Evolutionary conservation across 2,888 invertebrate genomes (phyloP).

Genomic region (Steromphala cineraria): DNA sequence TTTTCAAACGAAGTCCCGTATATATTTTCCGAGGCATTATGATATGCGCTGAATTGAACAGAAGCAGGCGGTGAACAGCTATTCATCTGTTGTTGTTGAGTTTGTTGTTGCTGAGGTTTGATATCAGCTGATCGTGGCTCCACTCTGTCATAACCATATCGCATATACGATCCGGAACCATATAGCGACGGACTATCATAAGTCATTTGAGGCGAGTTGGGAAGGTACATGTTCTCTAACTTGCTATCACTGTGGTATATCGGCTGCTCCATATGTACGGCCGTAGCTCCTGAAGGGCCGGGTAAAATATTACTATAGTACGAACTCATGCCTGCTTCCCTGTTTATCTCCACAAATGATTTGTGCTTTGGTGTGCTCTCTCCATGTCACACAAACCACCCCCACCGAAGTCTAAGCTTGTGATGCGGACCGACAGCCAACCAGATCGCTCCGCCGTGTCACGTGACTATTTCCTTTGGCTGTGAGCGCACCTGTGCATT

Average conservation of each 20-base stretch:
- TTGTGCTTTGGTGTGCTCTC: slow-evolving; percentile 9
- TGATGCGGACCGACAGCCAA: slow-evolving; percentile 21
- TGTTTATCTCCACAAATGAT: slow-evolving; percentile 18
- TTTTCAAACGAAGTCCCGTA: slow-evolving; percentile 37
- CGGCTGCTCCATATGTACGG: slow-evolving; percentile 12
- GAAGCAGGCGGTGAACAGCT: slow-evolving; percentile 33
- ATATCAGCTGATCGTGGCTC: slow-evolving; percentile 16
- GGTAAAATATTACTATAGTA: slow-evolving; percentile 32
- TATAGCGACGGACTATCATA: slow-evolving; percentile 26
- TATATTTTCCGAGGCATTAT: slow-evolving; percentile 23
- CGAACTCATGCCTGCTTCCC: slow-evolving; percentile 25
- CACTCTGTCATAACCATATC: slow-evolving; percentile 21
- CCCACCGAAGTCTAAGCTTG: slow-evolving; percentile 10
- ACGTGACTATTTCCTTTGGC: slow-evolving; percentile 20
- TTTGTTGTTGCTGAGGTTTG: slow-evolving; percentile 24
- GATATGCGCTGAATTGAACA: slow-evolving; percentile 36
- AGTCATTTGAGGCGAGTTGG: slow-evolving; percentile 24
- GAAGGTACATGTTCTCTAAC: slow-evolving; percentile 25
- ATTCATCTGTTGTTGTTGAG: slow-evolving; percentile 27
- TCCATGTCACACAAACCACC: slow-evolving; percentile 22
- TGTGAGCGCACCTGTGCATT: background rate
- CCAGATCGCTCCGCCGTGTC: background rate
- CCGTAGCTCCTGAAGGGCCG: slow-evolving; percentile 1
- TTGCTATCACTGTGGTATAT: slow-evolving; percentile 21
- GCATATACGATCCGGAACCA: slow-evolving; percentile 20